phyloP scores from a whole-genome alignment of 1,140 invertebrate species.

The Nebria ingens region DNA sequence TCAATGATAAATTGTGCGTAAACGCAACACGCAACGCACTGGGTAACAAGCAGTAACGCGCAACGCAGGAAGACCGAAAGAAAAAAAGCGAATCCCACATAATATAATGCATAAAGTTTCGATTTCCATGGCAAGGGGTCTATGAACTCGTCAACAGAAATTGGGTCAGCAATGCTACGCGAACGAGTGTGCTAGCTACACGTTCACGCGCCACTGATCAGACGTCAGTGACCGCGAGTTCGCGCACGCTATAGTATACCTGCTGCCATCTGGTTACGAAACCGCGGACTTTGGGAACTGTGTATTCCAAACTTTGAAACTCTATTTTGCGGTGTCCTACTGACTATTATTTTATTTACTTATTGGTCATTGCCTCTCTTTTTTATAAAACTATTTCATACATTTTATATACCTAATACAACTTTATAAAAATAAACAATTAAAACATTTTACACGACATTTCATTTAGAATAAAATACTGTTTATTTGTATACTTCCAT shows the following conservation, averaged over 20 bases:
- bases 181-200: background rate
- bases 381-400: no score
- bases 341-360: no score
- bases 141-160: background rate
- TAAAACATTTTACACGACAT: no score
- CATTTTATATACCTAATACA: no score
- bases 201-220: background rate
- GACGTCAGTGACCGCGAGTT: slow-evolving; percentile 2
- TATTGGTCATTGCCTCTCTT: no score
- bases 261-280: background rate
- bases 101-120: slow-evolving; percentile 6
- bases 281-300: background rate
- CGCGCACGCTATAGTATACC: slow-evolving; percentile 2
- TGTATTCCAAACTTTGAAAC: background rate
- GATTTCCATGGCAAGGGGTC: slow-evolving; percentile 8
- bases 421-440: no score
- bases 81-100: slow-evolving; percentile 5
- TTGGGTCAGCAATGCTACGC: slow-evolving; percentile 5
- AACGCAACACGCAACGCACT: no score
- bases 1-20: no score
- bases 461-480: no score
- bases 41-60: background rate
- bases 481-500: no score
- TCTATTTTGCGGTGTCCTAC: slow-evolving; percentile 11
- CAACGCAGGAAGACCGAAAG: no score